Percentiles rank a stretch among this genome's conserved stretches.
These are phyloP conservation scores for Zaprionus capensis DNA, from an alignment of 1,140 invertebrate genomes.

Conservation along the genomic window DNA sequence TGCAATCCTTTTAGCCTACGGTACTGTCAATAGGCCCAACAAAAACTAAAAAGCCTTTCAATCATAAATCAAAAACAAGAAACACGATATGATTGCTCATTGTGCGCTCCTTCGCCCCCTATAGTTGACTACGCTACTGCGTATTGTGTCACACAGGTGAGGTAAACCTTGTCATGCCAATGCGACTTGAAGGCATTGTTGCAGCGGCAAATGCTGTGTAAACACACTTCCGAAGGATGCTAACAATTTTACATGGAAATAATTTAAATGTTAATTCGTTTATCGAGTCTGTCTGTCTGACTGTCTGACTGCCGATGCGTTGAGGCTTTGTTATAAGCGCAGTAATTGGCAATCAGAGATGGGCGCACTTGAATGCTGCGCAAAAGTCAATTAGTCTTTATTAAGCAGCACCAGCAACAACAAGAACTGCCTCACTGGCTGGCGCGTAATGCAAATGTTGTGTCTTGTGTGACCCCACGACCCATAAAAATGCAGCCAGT, in stretches of 20 bases:
- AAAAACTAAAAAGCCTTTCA: no score
- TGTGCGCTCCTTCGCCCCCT: background rate
- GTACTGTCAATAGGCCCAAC: no score
- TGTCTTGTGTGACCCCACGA: constrained; percentile 57
- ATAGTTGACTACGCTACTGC: background rate
- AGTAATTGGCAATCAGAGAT: constrained; percentile 72
- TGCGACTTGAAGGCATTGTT: constrained; percentile 29
- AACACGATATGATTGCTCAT: background rate
- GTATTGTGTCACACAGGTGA: constrained; percentile 3
- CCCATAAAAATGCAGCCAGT: constrained; percentile 69
- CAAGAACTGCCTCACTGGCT: constrained; percentile 30
- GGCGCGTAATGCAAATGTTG: constrained; percentile 75
- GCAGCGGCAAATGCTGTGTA: constrained; percentile 50
- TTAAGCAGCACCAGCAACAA: constrained; percentile 56
- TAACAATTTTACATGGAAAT: constrained; percentile 66
- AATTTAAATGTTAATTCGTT: constrained; percentile 81
- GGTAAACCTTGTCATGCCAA: background rate
- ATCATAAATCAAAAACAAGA: background rate
- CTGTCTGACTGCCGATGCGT: constrained; percentile 24
- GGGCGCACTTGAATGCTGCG: constrained; percentile 28
- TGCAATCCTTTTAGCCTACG: no score
- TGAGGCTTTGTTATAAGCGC: constrained; percentile 42
- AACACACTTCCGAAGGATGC: constrained; percentile 41
- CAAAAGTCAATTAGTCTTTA: constrained; percentile 81
- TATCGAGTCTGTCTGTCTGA: constrained; percentile 52